Conservation (phyloP, 2,888 invertebrate species). For the Eupithecia abbreviata region DNA sequence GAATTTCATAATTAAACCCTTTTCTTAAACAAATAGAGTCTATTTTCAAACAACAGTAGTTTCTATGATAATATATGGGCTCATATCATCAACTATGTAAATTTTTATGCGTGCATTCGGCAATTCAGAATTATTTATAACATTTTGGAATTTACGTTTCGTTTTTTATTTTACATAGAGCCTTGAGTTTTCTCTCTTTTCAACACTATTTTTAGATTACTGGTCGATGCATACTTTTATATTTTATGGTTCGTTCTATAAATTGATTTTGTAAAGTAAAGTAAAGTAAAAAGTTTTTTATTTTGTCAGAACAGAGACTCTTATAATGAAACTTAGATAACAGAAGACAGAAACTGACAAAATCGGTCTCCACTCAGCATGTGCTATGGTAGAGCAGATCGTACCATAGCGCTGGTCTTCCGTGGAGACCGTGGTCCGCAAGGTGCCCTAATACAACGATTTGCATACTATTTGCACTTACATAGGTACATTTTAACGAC, state of each 20-base stretch:
- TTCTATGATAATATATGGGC: background rate
- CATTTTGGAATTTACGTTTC: constrained; percentile 2
- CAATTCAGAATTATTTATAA: constrained; percentile 7
- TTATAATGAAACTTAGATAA: no score
- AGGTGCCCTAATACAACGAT: no score
- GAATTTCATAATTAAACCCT: background rate
- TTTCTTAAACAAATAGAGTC: background rate
- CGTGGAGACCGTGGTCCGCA: no score
- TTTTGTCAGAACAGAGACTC: no score
- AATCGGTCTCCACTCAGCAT: no score
- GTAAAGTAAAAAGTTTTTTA: no score
- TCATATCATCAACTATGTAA: background rate
- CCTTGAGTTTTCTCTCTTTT: background rate
- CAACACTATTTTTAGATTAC: background rate
- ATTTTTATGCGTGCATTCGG: constrained; percentile 3
- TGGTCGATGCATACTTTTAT: background rate
- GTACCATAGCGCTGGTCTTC: no score
- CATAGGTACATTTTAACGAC: no score
- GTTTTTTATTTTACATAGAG: background rate
- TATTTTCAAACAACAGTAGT: background rate
- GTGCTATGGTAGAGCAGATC: no score
- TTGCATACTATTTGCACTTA: no score
- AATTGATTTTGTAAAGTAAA: no score
- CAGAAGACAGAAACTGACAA: no score
- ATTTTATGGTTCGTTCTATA: background rate